Percentiles rank a stretch among this genome's conserved stretches.
phyloP scores from a whole-genome alignment of 2,113 vertebrate genomes.

The Ceuthmochares aereus region DNA sequence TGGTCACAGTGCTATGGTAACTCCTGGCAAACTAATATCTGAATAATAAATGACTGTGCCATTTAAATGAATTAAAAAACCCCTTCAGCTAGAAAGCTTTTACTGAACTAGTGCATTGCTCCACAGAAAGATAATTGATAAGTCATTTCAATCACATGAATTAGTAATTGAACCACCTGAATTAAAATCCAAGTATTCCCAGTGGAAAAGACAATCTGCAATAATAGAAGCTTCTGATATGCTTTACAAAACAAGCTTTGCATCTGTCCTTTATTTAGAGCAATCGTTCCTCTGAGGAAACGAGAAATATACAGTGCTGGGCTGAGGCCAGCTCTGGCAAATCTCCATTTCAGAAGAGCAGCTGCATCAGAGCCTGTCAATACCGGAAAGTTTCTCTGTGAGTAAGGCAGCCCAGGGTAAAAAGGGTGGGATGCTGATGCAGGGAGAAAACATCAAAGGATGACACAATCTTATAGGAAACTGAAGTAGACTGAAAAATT shows the following conservation, averaged over 20 bases:
- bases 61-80: conserved; percentile 52
- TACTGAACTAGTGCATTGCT: not conserved
- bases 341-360: conserved; percentile 49
- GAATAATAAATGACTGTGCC: conserved; percentile 33
- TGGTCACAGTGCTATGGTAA: not conserved
- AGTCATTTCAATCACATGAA: not conserved
- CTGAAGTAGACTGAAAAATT: conserved; percentile 32
- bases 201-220: conserved; percentile 40
- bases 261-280: conserved; percentile 56
- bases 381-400: conserved; percentile 30
- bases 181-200: conserved; percentile 42
- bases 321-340: not conserved
- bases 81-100: conserved; percentile 42
- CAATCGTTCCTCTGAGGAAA: conserved; percentile 39
- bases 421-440: conserved; percentile 45
- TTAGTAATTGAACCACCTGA: conserved; percentile 47
- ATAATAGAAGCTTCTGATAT: conserved; percentile 20
- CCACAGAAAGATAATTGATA: conserved; percentile 33
- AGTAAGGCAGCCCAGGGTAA: conserved; percentile 34
- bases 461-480: conserved; percentile 30
- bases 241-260: conserved; percentile 46
- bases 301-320: conserved; percentile 20
- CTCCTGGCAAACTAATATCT: not conserved
- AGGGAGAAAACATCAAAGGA: conserved; percentile 49
- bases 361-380: conserved; percentile 50